These are phyloP conservation scores for Melanitta fusca DNA, from an alignment of 2,797 vertebrate genomes.

Conservation along the genomic window DNA sequence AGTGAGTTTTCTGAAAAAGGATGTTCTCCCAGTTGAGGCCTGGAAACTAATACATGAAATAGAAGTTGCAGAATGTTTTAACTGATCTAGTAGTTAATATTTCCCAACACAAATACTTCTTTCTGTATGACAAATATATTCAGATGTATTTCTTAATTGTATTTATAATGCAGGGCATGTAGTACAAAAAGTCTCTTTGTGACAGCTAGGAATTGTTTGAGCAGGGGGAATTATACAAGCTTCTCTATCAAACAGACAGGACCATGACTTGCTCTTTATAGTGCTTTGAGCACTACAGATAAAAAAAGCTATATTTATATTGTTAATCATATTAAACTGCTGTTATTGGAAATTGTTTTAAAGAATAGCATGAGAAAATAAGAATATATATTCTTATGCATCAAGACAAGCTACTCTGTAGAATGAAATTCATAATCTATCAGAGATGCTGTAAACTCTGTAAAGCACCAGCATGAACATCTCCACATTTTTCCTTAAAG, in stretches of 20 bases:
- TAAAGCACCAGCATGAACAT: not conserved
- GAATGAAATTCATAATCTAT: not conserved
- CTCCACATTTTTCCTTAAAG: not conserved
- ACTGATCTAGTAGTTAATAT: not conserved
- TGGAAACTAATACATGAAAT: not conserved
- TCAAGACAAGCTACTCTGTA: not conserved
- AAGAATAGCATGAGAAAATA: not conserved
- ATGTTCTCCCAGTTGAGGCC: not conserved
- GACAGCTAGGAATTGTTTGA: not conserved
- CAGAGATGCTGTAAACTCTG: not conserved
- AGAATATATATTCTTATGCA: not conserved
- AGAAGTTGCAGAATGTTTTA: not conserved
- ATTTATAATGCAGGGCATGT: not conserved
- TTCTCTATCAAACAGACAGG: not conserved
- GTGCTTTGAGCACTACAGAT: not conserved
- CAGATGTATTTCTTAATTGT: not conserved
- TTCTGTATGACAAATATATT: not conserved
- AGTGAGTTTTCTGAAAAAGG: not conserved
- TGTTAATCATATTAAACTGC: not conserved
- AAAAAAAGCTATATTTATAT: not conserved
- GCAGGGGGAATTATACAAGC: not conserved
- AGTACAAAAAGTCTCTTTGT: not conserved
- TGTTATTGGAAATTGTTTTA: not conserved
- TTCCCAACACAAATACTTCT: not conserved
- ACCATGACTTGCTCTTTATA: not conserved